Percentiles rank a stretch among this genome's conserved stretches.
phyloP scores from a whole-genome alignment of 2,113 vertebrate species.

The Balaenoptera acutorostrata region DNA sequence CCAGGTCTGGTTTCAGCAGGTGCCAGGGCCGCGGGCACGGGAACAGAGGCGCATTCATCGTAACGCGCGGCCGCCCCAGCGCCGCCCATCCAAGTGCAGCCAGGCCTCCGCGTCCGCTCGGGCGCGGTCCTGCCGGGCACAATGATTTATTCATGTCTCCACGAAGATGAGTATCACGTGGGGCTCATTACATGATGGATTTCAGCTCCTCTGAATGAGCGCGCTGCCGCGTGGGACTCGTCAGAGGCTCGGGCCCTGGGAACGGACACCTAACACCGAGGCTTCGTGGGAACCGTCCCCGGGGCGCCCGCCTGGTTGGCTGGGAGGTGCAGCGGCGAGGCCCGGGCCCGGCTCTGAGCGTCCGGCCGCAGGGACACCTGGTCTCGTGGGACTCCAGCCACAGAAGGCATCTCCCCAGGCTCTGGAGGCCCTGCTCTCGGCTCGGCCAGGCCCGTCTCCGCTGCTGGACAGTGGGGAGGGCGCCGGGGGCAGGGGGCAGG shows the following conservation, averaged over 20 bases:
- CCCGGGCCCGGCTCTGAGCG: rapidly evolving
- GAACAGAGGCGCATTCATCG: constrained; percentile 79
- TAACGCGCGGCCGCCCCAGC: constrained; percentile 68
- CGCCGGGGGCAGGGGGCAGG: not conserved
- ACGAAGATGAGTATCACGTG: constrained; percentile 80
- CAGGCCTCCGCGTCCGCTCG: constrained; percentile 71
- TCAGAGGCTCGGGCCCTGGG: constrained; percentile 75
- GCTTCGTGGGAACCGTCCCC: constrained; percentile 71
- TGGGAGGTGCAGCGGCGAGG: not conserved
- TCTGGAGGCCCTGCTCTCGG: not conserved
- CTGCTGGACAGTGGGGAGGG: not conserved
- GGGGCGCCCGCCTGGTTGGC: not conserved
- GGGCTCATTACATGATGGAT: constrained; percentile 84
- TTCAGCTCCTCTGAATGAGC: constrained; percentile 82
- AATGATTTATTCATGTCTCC: constrained; percentile 84
- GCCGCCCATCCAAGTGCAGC: constrained; percentile 75
- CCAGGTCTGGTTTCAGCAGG: constrained; percentile 83
- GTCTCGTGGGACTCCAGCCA: not conserved
- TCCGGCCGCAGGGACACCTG: rapidly evolving
- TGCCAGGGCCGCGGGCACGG: constrained; percentile 71
- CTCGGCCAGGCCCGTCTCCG: not conserved
- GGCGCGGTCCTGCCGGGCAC: constrained; percentile 75
- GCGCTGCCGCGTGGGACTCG: constrained; percentile 66
- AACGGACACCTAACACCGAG: constrained; percentile 79
- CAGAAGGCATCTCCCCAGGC: rapidly evolving